These are phyloP conservation scores for Hipparchia semele DNA, from an alignment of 2,888 invertebrate species.

Conservation along the genomic window DNA sequence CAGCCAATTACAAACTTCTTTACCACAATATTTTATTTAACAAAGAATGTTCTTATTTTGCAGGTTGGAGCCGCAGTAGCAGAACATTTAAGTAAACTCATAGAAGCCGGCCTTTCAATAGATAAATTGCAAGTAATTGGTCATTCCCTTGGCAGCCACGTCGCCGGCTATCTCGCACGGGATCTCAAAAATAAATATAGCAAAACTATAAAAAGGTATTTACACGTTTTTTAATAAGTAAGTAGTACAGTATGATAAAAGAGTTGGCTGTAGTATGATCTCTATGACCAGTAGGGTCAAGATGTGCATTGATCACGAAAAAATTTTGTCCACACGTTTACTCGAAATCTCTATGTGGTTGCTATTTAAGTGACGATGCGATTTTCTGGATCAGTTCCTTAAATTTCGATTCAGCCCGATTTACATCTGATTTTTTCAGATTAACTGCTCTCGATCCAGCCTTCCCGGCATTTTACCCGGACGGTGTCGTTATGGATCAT, in stretches of 20 bases:
- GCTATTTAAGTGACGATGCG: too few relatives aligned
- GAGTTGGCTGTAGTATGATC: too few relatives aligned
- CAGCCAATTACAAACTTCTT: too few relatives aligned
- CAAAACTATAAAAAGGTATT: slow-evolving; percentile 67
- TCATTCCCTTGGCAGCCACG: slow-evolving; percentile 78
- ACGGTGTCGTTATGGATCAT: slow-evolving; percentile 76
- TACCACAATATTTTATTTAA: neutral
- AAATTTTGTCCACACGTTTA: too few relatives aligned
- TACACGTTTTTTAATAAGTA: neutral
- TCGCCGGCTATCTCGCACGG: slow-evolving; percentile 74
- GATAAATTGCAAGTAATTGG: slow-evolving; percentile 75
- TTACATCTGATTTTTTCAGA: slow-evolving; percentile 53
- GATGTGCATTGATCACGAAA: too few relatives aligned
- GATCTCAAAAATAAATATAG: slow-evolving; percentile 70
- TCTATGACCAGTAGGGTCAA: too few relatives aligned
- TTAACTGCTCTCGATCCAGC: slow-evolving; percentile 84
- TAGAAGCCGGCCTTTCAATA: slow-evolving; percentile 61
- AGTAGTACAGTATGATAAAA: too few relatives aligned
- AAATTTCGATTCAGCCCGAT: neutral
- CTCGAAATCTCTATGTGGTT: too few relatives aligned
- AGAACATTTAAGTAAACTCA: slow-evolving; percentile 63
- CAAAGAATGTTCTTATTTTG: slow-evolving; percentile 30
- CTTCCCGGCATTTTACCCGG: slow-evolving; percentile 83
- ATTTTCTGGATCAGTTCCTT: too few relatives aligned
- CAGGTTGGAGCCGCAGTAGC: slow-evolving; percentile 75